These are phyloP conservation scores for Emys orbicularis DNA, from an alignment of 2,797 vertebrate species.

Conservation along the genomic window DNA sequence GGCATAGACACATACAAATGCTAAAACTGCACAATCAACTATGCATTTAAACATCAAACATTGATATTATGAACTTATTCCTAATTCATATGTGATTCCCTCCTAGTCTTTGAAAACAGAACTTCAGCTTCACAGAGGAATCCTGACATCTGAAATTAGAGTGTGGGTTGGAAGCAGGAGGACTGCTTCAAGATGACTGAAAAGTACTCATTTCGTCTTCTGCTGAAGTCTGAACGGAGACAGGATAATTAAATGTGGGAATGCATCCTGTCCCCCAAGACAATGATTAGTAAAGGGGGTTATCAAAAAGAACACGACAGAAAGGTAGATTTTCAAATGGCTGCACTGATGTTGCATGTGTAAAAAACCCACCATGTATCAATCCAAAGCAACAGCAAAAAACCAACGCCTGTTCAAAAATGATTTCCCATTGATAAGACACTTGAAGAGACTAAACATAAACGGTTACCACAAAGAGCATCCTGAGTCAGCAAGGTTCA, in stretches of 20 bases:
- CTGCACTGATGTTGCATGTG: neutral
- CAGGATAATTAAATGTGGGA: conserved; percentile 64
- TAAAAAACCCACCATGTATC: neutral
- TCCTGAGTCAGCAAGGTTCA: neutral
- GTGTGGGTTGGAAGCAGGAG: conserved; percentile 61
- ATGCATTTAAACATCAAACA: neutral
- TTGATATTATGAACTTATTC: conserved; percentile 26
- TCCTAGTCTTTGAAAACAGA: conserved; percentile 50
- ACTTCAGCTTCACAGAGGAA: conserved; percentile 39
- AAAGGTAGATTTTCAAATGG: conserved; percentile 47
- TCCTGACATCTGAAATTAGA: conserved; percentile 47
- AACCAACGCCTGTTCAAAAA: neutral
- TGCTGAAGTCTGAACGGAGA: conserved; percentile 56
- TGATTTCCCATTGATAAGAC: neutral
- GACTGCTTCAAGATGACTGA: conserved; percentile 56
- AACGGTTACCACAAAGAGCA: neutral
- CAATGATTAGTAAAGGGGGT: conserved; percentile 32
- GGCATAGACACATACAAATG: neutral
- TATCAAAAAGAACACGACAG: conserved; percentile 55
- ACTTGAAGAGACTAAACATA: neutral
- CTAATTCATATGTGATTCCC: conserved; percentile 11
- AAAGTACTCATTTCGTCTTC: conserved; percentile 64
- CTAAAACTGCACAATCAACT: conserved; percentile 1
- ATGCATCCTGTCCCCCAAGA: conserved; percentile 29
- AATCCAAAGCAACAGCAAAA: conserved; percentile 18